Conservation (phyloP, 2,888 invertebrate species). For the Lymantria dispar region DNA sequence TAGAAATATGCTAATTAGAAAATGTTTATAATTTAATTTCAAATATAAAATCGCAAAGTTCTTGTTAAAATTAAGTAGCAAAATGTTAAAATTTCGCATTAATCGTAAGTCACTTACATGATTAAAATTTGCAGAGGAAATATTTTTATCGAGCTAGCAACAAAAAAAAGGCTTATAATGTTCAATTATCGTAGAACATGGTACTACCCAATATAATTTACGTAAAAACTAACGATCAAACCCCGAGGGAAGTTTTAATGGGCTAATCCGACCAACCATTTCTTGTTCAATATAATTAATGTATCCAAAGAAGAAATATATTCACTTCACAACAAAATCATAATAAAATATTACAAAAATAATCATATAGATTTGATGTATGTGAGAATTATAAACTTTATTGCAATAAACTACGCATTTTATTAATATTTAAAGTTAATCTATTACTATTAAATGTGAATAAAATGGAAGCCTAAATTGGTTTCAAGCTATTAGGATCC, state of each 20-base stretch:
- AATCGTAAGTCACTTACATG: neutral
- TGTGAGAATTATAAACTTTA: no score
- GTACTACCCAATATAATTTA: constrained; percentile 17
- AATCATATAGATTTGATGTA: no score
- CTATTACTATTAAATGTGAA: no score
- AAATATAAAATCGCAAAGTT: neutral
- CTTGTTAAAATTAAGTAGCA: neutral
- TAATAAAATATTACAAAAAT: no score
- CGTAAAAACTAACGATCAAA: neutral
- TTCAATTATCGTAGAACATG: constrained; percentile 17
- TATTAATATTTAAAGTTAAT: no score
- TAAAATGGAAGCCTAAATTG: neutral
- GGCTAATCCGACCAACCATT: constrained; percentile 2
- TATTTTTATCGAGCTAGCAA: neutral
- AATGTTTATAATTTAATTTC: neutral
- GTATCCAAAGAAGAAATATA: neutral
- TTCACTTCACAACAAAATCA: neutral
- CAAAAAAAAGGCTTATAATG: constrained; percentile 1
- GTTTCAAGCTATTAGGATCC: neutral
- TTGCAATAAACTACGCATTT: no score
- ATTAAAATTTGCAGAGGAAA: neutral
- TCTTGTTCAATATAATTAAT: constrained; percentile 13
- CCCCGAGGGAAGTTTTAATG: constrained; percentile 13
- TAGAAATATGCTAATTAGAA: neutral
- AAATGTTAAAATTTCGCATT: neutral